Conservation (phyloP, 1,140 invertebrate genomes). For the Diuraphis noxia region DNA sequence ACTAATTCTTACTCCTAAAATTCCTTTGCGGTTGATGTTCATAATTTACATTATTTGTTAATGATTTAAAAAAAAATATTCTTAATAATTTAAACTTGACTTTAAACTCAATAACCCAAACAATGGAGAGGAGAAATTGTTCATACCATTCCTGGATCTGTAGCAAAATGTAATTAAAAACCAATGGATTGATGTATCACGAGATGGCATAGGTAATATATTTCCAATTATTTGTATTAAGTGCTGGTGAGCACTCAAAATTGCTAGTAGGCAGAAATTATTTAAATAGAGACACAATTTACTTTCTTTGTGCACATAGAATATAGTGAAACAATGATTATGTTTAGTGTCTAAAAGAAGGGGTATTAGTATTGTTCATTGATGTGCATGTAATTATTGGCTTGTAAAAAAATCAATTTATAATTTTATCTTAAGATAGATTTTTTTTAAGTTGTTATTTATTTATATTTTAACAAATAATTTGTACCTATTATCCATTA, state of each 20-base stretch:
- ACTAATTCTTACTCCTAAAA: not conserved
- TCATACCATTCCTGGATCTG: slow-evolving; percentile 43
- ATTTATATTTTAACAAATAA: slow-evolving; percentile 12
- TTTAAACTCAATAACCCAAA: slow-evolving; percentile 35
- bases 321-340: slow-evolving; percentile 3
- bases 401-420: not conserved
- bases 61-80: slow-evolving; percentile 22
- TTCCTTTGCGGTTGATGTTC: not conserved
- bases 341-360: not conserved
- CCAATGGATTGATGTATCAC: slow-evolving; percentile 47
- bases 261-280: not conserved
- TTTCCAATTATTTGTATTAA: slow-evolving; percentile 43
- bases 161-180: slow-evolving; percentile 35
- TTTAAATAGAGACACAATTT: not conserved
- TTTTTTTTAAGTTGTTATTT: not conserved
- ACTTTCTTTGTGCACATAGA: not conserved
- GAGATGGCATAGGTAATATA: slow-evolving; percentile 45
- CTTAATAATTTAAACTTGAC: not conserved
- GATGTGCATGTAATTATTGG: not conserved
- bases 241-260: slow-evolving; percentile 14
- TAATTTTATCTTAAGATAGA: not conserved
- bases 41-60: slow-evolving; percentile 12
- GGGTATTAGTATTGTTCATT: slow-evolving; percentile 18
- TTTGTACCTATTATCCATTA: not conserved
- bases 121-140: slow-evolving; percentile 48